Evolutionary conservation across 2,888 invertebrate species (phyloP).

Genomic region (Pyralis farinalis): DNA sequence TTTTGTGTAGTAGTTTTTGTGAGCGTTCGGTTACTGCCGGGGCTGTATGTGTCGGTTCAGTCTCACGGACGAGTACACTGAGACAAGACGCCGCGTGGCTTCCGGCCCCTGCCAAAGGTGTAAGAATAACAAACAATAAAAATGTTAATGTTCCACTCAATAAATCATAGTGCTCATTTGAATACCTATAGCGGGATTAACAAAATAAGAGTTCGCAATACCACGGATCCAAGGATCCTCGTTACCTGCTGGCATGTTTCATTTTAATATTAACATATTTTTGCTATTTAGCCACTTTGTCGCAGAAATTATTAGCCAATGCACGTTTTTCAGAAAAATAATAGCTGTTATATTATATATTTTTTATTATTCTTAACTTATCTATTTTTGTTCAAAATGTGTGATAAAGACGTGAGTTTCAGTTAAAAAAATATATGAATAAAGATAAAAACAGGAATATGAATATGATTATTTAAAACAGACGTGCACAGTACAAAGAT

Average conservation of each 20-base stretch:
- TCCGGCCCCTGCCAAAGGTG: conserved; percentile 75
- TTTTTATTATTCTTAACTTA: too few relatives aligned
- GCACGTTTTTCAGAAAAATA: too few relatives aligned
- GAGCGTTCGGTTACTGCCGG: conserved; percentile 40
- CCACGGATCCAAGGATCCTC: conserved; percentile 38
- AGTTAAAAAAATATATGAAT: too few relatives aligned
- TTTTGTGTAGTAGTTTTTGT: conserved; percentile 62
- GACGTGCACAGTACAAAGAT: too few relatives aligned
- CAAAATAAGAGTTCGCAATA: conserved; percentile 66
- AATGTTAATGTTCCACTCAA: conserved; percentile 82
- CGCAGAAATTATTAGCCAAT: too few relatives aligned
- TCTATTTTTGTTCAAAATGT: too few relatives aligned
- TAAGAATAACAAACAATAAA: conserved; percentile 83
- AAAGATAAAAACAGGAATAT: too few relatives aligned
- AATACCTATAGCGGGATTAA: conserved; percentile 76
- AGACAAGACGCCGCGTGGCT: conserved; percentile 78
- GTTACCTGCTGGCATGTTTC: conserved; percentile 40
- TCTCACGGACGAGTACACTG: conserved; percentile 77
- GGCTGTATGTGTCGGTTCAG: conserved; percentile 51
- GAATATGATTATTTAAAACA: too few relatives aligned
- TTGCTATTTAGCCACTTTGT: conserved; percentile 28
- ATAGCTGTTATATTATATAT: too few relatives aligned
- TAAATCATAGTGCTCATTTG: conserved; percentile 81
- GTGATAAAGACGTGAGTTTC: too few relatives aligned
- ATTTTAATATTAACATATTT: conserved; percentile 56